Base-by-base conservation (phyloP, 2,113 vertebrate species). In the Theropithecus gelada region DNA sequence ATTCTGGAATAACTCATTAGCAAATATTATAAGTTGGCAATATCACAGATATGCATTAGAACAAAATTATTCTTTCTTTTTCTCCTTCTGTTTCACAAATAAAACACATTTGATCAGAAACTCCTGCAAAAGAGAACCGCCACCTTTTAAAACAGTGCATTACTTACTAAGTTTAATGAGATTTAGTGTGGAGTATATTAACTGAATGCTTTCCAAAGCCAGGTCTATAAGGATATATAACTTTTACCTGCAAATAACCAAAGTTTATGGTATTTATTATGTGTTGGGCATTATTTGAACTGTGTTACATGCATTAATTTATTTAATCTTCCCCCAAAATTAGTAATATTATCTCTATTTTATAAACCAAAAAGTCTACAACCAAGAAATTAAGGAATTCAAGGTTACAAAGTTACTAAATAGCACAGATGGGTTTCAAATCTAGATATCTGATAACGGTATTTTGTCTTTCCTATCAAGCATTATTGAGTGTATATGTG, bases 1-100 rank as follows among this genome's bases (percentile, higher is more conserved):
- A 94, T 90, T 90, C 82, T 87, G 30, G 45, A 95, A 94, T 97
- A 96, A 95, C 92, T 97, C 43, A 93, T 95, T 93, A 94, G 27
- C 72, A 93, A 91, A 80, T 64, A 88, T 94, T 94, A 81, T 3
- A 17, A 88, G 38, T 95, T 95, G 94, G 94, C 81, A 94, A 22
- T 76, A 93, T 95, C 76, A 85, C 43, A 76, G 38, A 88, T 59
- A 72, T 22, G 7, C 55, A 95, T 88, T 84, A 92, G 38, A 96
- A 95, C 75, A 70, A 79, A 94, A 84, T 90, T 72, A 59, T 95
- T 87, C 11, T 50, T 86, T 92, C 11, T 43, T 86, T 92, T 93
- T 76, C 23, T 83, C 30, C 14, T 80, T 73, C 8, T 76, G 75
- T 81, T 93, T 86, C n/a, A 92, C 90, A 97, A 92, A 79, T 82